Evolutionary conservation across 1,140 invertebrate genomes (phyloP), one percentile per base, ranked within the genome.

Genomic region (Helicoverpa armigera): DNA sequence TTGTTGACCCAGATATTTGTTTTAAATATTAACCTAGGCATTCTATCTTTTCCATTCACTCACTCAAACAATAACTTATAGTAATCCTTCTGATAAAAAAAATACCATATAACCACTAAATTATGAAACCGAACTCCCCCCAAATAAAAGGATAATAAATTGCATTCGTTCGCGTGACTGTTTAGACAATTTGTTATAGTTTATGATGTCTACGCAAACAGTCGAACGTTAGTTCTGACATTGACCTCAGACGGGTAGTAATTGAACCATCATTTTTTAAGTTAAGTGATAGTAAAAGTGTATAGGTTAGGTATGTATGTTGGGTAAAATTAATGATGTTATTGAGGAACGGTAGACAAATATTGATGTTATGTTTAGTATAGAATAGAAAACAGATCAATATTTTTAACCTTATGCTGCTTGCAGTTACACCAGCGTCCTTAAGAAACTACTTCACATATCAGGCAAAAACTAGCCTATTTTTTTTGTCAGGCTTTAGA

Each of bases 71-170:
- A n/a, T n/a, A n/a, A n/a, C n/a, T n/a, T n/a, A n/a, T n/a, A n/a
- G n/a, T n/a, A n/a, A n/a, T n/a, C n/a, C n/a, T n/a, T n/a, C n/a
- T n/a, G n/a, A n/a, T n/a, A n/a, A n/a, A n/a, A 12, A 60, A 7
- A 16, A 14, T 11, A 35, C 13, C 14, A 18, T 23, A 51, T 29
- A 31, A 51, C 67, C 5, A 61, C 18, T 10, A 1, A 16, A 54
- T 54, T 77, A 77, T 67, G 53, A 65, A 77, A 35, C 54, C 14
- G n/a, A 31, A 54, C 50, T 74, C 69, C 65, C 58, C n/a, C 10
- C 48, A 80, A 80, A 74, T 80, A 80, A 65, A 63, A 80, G 50
- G 43, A 65, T 74, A 74, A 74, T 65, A 80, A 80, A 80, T 74
- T 73, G 58, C 79, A 63, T 54, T 80, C 12, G 69, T 63, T 80